These are phyloP conservation scores for Oligia strigilis DNA, from an alignment of 2,888 invertebrate species.

Conservation along the genomic window DNA sequence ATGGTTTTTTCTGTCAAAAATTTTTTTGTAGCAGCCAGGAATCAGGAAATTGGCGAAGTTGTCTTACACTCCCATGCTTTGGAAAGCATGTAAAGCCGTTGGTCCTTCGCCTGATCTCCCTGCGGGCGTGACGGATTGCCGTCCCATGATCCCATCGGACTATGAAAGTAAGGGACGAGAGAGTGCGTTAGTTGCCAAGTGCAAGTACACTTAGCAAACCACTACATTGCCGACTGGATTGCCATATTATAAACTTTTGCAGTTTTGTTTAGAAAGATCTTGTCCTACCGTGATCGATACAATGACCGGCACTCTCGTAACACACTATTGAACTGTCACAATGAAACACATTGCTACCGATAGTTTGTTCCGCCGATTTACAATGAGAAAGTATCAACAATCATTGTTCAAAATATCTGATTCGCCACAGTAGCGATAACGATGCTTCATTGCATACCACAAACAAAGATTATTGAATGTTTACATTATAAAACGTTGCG, in stretches of 20 bases:
- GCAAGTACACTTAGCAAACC: too few relatives aligned
- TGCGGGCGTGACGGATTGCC: too few relatives aligned
- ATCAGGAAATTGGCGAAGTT: background rate
- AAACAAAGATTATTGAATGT: conserved; percentile 15
- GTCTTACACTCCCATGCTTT: background rate
- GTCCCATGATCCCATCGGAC: too few relatives aligned
- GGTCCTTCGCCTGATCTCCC: background rate
- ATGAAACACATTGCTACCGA: too few relatives aligned
- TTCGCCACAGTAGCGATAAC: conserved; percentile 18
- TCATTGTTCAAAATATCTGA: conserved; percentile 24
- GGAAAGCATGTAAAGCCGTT: background rate
- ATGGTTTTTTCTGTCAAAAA: background rate
- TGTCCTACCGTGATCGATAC: background rate
- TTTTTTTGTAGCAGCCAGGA: too few relatives aligned
- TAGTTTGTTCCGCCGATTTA: too few relatives aligned
- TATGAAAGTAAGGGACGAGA: too few relatives aligned
- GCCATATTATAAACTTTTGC: background rate
- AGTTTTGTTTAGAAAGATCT: conserved; percentile 6
- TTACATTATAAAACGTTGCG: background rate
- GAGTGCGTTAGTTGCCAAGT: too few relatives aligned
- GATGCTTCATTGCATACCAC: background rate
- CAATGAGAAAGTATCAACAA: conserved; percentile 4
- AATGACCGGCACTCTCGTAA: background rate
- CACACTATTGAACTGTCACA: too few relatives aligned
- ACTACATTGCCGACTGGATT: background rate